These are phyloP conservation scores for Philotrypesis tridentata DNA, from an alignment of 1,140 invertebrate genomes.

Conservation along the genomic window DNA sequence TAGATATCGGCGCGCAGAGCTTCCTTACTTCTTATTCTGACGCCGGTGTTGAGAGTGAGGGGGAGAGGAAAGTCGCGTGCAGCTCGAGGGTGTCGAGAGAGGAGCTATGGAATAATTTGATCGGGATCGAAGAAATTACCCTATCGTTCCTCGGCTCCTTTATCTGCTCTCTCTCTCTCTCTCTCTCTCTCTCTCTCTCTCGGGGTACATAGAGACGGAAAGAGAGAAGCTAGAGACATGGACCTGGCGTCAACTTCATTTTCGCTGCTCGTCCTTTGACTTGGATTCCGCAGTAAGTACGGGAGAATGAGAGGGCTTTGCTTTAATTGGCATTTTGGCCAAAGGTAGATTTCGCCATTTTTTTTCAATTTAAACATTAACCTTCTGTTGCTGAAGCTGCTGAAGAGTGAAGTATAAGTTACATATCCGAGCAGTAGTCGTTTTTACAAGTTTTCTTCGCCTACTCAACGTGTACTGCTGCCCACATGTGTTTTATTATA, in stretches of 20 bases:
- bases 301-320: background rate
- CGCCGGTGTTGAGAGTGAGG: background rate
- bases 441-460: no score
- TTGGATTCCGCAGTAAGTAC: no score
- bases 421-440: no score
- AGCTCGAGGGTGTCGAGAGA: background rate
- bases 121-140: constrained; percentile 43
- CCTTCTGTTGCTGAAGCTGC: no score
- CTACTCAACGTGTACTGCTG: no score
- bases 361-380: no score
- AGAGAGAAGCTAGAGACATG: background rate
- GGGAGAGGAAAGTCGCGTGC: background rate
- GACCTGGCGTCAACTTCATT: background rate
- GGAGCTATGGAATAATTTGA: constrained; percentile 42
- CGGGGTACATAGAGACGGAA: background rate
- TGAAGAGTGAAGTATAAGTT: no score
- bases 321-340: background rate
- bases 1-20: background rate
- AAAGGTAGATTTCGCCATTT: no score
- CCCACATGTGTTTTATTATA: no score
- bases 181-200: no score
- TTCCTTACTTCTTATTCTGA: constrained; percentile 1
- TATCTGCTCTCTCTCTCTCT: no score
- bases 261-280: background rate
- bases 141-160: constrained; percentile 48